Base-by-base conservation (phyloP, 2,888 invertebrate species). In the Sinopyrophorus schimmeli region DNA sequence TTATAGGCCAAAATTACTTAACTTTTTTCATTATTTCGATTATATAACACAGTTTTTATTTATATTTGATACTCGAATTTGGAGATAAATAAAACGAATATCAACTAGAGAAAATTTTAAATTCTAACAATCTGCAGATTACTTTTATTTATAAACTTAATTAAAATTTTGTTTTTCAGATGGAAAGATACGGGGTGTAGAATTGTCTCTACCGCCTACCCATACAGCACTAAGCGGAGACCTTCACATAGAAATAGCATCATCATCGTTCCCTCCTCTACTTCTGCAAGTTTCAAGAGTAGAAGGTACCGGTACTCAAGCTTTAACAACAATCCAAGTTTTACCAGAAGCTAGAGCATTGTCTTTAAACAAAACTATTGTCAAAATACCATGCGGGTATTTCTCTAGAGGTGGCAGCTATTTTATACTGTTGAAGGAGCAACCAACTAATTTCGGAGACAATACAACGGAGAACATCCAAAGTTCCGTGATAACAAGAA, bases 201-300 rank as follows among this genome's bases (percentile, higher is more conserved):
- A 68, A 53, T 46, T 69, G 27, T 55, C 61, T 12, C 47, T 52
- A 23, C 52, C 52, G 12, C 79, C 82, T 57, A 80, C 83, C 31
- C 85, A 89, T 68, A 84, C 85, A 49, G 89, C 89, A 17, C 75
- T 90, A 60, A 87, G 87, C 58, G 89, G 89, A 56, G 89, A 90
- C 72, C 80, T 90, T 49, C 84, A 83, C 68, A 80, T 90, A 58
- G 80, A 80, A 69, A 80, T 89, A 61, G 65, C 73, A 34, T 76
- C 77, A 10, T 68, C 75, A 15, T 69, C 74, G 15, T 70, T 71
- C 57, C 66, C 71, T 30, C 71, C 71, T 47, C 64, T 72, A 27
- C 61, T 70, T 31, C 65, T 75, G 58, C 73, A 72, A 57, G 63
- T 73, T 44, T 74, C 81, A 68, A 63, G 76, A 57, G 57, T 74